Base-by-base conservation (phyloP, 2,888 invertebrate genomes). In the Aspidiotus destructor region DNA sequence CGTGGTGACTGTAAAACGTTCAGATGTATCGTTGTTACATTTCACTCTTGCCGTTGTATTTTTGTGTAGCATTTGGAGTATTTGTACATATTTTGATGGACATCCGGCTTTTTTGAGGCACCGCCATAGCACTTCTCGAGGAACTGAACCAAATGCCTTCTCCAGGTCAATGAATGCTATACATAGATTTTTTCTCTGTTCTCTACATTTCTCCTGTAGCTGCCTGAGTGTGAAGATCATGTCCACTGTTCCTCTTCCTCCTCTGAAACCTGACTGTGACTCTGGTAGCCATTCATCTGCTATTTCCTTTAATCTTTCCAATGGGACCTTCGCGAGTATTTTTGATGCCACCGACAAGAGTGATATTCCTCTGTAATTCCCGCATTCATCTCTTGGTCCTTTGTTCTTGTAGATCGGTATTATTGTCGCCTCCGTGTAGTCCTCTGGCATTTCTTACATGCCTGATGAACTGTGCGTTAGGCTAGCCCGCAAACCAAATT, bases 181-280 rank as follows among this genome's bases (percentile, higher is more conserved):
- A 6, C 6, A 48, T 48, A 3, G 2, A 48, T 48, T 48, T 48
- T 48, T 48, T n/a, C 48, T 11, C 1, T 48, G 48, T 48, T 48
- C 48, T n/a, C 48, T 48, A n/a, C 48, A 13, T 48, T 48, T 48
- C 48, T 48, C 48, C 6, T 48, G 48, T 11, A 48, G 48, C n/a
- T 48, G 48, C n/a, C 48, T 6, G 48, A 48, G 48, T 48, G 6
- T 3, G 48, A 48, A 48, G 48, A 48, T 48, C 48, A 48, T 48
- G 48, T 48, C 48, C 48, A 48, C 48, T n/a, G 48, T 48, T 48
- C 48, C 48, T 48, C n/a, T 48, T 48, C 48, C 48, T 48, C 11
- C 48, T 48, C n/a, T 48, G 6, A 48, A 48, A 3, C 48, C n/a
- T 6, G 48, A 6, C 48, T 48, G 48, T n/a, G 48, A 6, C 6